These are phyloP conservation scores for Arnoldichthys spilopterus DNA, from an alignment of 2,797 vertebrate species.

Conservation along the genomic window DNA sequence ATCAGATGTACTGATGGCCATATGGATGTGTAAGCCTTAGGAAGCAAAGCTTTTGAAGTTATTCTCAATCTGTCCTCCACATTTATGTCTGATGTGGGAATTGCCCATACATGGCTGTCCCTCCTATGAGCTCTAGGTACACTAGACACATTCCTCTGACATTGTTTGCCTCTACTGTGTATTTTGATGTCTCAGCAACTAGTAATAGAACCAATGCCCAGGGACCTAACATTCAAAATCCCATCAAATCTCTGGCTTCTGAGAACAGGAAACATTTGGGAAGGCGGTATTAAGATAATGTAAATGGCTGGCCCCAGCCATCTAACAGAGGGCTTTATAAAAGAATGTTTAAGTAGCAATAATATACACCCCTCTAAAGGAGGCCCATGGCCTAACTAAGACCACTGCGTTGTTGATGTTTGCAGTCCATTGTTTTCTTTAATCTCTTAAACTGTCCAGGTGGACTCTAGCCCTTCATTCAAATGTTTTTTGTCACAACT, in stretches of 20 bases:
- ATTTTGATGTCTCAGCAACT: constrained; percentile 4
- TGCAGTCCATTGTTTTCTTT: background rate
- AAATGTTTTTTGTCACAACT: no score
- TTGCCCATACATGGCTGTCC: constrained; percentile 24
- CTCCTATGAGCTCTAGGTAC: background rate
- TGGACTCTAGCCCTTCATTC: background rate
- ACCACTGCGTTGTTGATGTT: background rate
- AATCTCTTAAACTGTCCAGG: background rate
- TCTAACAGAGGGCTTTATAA: constrained; percentile 13
- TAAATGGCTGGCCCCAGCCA: constrained; percentile 14
- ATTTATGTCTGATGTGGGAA: constrained; percentile 9
- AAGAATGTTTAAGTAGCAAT: constrained; percentile 20
- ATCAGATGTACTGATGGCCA: background rate
- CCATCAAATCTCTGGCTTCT: constrained; percentile 28
- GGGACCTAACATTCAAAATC: constrained; percentile 15
- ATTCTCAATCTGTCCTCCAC: background rate
- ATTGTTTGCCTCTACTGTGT: constrained; percentile 1
- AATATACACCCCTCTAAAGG: constrained; percentile 3
- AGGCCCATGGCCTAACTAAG: background rate
- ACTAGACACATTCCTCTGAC: constrained; percentile 7
- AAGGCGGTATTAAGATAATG: constrained; percentile 27
- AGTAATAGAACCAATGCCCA: background rate
- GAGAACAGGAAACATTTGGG: constrained; percentile 45
- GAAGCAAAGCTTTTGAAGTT: background rate
- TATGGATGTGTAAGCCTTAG: background rate